These are phyloP conservation scores for Abrostola triplasia DNA, from an alignment of 2,888 invertebrate species.

Conservation along the genomic window DNA sequence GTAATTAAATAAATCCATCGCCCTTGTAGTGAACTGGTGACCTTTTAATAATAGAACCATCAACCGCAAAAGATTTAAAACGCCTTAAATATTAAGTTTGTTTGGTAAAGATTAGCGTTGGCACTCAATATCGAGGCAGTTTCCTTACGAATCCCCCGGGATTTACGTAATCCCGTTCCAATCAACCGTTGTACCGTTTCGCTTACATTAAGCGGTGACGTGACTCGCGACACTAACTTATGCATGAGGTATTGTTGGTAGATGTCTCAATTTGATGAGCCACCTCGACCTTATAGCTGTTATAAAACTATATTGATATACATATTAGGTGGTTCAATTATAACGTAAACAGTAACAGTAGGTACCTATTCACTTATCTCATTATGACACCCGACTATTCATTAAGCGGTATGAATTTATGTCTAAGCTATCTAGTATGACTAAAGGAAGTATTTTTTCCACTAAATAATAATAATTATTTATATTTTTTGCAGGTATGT, in stretches of 20 bases:
- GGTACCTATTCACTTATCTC: no score
- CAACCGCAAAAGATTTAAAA: slow-evolving; percentile 10
- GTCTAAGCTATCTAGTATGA: neutral
- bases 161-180: slow-evolving; percentile 63
- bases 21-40: neutral
- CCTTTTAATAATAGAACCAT: slow-evolving; percentile 8
- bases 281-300: slow-evolving; percentile 12
- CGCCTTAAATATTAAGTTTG: slow-evolving; percentile 41
- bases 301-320: slow-evolving; percentile 11
- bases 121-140: slow-evolving; percentile 30
- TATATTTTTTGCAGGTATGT: slow-evolving; percentile 1
- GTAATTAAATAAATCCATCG: no score
- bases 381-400: no score
- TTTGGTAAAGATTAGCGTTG: slow-evolving; percentile 38
- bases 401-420: no score
- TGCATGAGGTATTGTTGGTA: slow-evolving; percentile 3
- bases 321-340: no score
- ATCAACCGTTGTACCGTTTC: slow-evolving; percentile 55
- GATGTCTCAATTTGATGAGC: slow-evolving; percentile 27
- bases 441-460: no score
- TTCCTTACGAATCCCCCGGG: slow-evolving; percentile 50
- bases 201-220: slow-evolving; percentile 64
- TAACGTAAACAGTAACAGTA: no score
- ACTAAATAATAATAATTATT: neutral
- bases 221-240: slow-evolving; percentile 39